Base-by-base conservation (phyloP, 2,888 invertebrate genomes). In the Germaria angustata region DNA sequence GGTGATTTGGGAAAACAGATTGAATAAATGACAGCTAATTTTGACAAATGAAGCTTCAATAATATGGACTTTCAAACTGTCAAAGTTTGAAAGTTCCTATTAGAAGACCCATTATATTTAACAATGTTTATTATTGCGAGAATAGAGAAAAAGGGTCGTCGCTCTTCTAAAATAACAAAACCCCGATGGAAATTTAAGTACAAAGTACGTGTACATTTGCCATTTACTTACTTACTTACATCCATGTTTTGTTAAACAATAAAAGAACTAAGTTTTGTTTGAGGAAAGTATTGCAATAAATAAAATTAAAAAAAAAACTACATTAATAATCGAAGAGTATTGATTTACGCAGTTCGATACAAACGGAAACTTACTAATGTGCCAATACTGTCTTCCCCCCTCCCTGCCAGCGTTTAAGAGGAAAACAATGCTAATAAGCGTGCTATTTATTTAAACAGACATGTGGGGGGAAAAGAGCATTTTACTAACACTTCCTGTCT, bases 111-210 rank as follows among this genome's bases (percentile, higher is more conserved):
- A n/a, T n/a, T n/a, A 34, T 63, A 65, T 61, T 55, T 53, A 65
- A 53, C 34, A 41, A 41, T 66, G 65, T 75, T 75, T 75, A 66
- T 75, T 75, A 75, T 75, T 65, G 65, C 66, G 65, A 57, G 55
- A 75, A 66, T 32, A 39, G 20, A 22, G 39, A n/a, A 72, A 61
- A 73, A 63, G 72, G 61, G 51, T 13, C 39, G 4, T 9, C 39
- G 4, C 11, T 75, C 65, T 75, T 36, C 28, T 75, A 36, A 57
- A 57, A 65, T 66, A 75, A 65, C 65, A 75, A 53, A 57, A 57
- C 65, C 75, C 65, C 65, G 46, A 66, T 66, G 65, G 75, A 66
- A 75, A 75, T 49, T 57, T 9, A 75, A 75, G 59, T 9, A 44
- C 9, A 17, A 46, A 9, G 15, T 28, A 63, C 65, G 65, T 75